Base-by-base conservation (phyloP, 1,140 invertebrate species). In the Drosophila mayri region DNA sequence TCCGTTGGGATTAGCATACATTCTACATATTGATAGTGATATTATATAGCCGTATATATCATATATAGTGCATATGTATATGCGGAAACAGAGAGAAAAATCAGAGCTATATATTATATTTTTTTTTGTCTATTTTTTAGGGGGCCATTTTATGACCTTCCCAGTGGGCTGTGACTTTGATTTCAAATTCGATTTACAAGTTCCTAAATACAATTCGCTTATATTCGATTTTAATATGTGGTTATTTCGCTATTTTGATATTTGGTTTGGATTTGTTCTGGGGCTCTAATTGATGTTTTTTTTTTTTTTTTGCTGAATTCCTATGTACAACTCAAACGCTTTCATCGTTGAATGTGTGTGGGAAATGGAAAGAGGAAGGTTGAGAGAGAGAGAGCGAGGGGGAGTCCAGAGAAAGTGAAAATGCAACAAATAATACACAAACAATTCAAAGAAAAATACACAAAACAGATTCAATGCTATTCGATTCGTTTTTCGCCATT, bases 141-240 rank as follows among this genome's bases (percentile, higher is more conserved):
- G 67, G n/a, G 47, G 47, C 30, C 68, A 72, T 72, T 72, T n/a
- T 8, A 72, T 71, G 68, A 41, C 68, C 50, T 20, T 18, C 11
- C 50, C 35, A 28, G 50, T 57, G 52, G 65, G 52, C 30, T 59
- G 35, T 37, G 14, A n/a, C 14, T 54, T 16, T 3, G 50, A 16
- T 22, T 35, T 22, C 8, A 37, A 30, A 40, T 70, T 59, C 68
- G 25, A 25, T 50, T 71, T 47, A 71, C 37, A 71, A 60, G 44
- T 72, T 59, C 68, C 66, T 71, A 60, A 72, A 43, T 72, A 72
- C 68, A 72, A 37, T 72, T 71, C 5, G 30, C 68, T 72, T 72
- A 72, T 59, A 72, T 59, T 71, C 44, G 37, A 60, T 60, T 73
- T 59, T 41, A 49, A 37, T 40, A 16, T 32, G 28, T 50, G 30